Percentiles rank a stretch among this genome's conserved stretches.
phyloP scores from a whole-genome alignment of 30 jellyfish, hydroid and myxozoan genomes.

The Pseudorhiza aurosa region DNA sequence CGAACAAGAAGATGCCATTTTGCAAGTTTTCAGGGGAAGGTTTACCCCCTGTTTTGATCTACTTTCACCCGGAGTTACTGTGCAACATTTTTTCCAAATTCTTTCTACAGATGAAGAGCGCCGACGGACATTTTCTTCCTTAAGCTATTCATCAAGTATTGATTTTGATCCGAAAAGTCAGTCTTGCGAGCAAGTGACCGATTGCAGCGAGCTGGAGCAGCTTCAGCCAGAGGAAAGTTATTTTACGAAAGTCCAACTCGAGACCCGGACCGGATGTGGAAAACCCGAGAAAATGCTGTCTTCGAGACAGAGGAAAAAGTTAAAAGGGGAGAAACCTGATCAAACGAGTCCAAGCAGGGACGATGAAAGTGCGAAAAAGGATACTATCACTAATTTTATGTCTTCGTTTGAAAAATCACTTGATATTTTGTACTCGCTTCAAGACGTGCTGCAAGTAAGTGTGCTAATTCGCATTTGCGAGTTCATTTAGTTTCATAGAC shows the following conservation, averaged over 20 bases:
- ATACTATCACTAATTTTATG: neutral
- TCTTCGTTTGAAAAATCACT: neutral
- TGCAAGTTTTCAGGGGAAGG: no score
- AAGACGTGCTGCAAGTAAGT: slow-evolving; percentile 13
- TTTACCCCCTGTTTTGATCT: no score
- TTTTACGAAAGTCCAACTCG: slow-evolving; percentile 40
- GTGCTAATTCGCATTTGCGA: no score
- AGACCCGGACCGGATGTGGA: neutral
- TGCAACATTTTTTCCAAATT: no score
- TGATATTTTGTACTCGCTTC: neutral
- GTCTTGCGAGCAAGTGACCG: slow-evolving; percentile 2
- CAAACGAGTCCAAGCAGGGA: slow-evolving; percentile 17
- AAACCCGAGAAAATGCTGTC: slow-evolving; percentile 24
- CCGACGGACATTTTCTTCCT: slow-evolving; percentile 35
- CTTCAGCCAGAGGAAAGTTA: slow-evolving; percentile 34
- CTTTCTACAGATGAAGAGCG: slow-evolving; percentile 13
- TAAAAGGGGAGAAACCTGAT: neutral
- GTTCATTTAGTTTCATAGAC: no score
- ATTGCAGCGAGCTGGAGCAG: slow-evolving; percentile 31
- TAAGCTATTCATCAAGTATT: slow-evolving; percentile 57
- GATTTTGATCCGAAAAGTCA: slow-evolving; percentile 46
- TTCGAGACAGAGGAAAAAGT: slow-evolving; percentile 18
- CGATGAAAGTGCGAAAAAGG: neutral
- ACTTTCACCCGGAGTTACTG: no score
- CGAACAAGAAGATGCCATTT: no score